These are phyloP conservation scores for Hassar affinis DNA, from an alignment of 2,113 vertebrate genomes.

Conservation along the genomic window DNA sequence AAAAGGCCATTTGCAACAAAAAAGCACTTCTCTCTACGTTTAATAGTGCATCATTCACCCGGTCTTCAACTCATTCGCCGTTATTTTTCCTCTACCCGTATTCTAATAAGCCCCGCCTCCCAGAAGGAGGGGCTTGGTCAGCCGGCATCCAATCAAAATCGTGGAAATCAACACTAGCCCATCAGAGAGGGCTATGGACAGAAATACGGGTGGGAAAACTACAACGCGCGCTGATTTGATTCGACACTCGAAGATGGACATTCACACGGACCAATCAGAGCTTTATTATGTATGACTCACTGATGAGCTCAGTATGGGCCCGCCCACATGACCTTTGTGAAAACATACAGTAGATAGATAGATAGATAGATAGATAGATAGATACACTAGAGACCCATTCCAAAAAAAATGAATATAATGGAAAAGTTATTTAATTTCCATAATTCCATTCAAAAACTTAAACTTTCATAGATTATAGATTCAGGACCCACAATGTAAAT, in stretches of 20 bases:
- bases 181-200: no score
- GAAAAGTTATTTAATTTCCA: no score
- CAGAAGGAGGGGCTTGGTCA: accelerated
- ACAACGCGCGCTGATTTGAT: not conserved
- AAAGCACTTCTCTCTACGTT: not conserved
- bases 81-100: conserved; percentile 8
- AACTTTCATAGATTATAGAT: no score
- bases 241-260: not conserved
- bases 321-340: not conserved
- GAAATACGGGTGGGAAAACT: not conserved
- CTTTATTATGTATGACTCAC: not conserved
- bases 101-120: not conserved
- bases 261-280: not conserved
- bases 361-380: no score
- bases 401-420: no score
- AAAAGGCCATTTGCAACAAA: not conserved
- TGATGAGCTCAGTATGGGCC: not conserved
- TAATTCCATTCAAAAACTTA: no score
- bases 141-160: not conserved
- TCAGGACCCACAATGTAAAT: no score
- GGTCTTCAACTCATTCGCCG: not conserved
- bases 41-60: not conserved
- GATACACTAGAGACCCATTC: no score
- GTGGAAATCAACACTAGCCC: not conserved
- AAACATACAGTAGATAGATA: not conserved